Evolutionary conservation across 2,113 vertebrate genomes (phyloP), one percentile per base, ranked within the genome.

Genomic region (Phyllostomus discolor): DNA sequence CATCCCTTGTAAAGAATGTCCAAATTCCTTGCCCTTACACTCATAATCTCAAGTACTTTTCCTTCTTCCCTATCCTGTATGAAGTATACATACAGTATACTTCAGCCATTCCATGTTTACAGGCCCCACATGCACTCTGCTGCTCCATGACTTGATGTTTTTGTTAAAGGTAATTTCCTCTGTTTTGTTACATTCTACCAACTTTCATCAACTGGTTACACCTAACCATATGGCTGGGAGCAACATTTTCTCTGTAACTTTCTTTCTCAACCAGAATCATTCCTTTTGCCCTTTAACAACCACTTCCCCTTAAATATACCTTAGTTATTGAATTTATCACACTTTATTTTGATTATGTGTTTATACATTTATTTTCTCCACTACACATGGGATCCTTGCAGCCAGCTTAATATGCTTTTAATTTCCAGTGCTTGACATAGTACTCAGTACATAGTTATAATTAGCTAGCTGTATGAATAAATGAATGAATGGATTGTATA

Each of bases 311-410:
- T 92, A 91, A 88, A 86, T 72, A 79, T 38, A 67, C 20, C 24
- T 85, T 52, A 41, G 41, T 73, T 50, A 80, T 54, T 80, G 28
- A 43, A 50, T 78, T 82, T 95, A 33, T 66, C 80, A 87, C 43
- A 54, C 7, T 72, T 87, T 80, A 57, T 38, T 87, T 67, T 81
- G 59, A 48, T 64, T 64, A 24, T 90, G 12, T 85, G 28, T 46
- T 79, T 90, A 62, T 73, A 17, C 80, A 38, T 59, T 91, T 92
- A 24, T 96, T 95, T 95, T 94, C 16, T 91, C 48, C 46, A 54
- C 41, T 92, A 85, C 26, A 50, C 35, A 76, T n/a, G 43, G 90
- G 3, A 93, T 66, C 31, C 46, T 50, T 88, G 90, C 35, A 26
- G 79, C 35, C 10, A 79, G 48, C 9, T 90, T 89, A 76, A 43